A percentile compares a stretch with the other conserved stretches of the same genome.
phyloP scores from a whole-genome alignment of 1,140 invertebrate genomes.

The Medauroidea extradentata region DNA sequence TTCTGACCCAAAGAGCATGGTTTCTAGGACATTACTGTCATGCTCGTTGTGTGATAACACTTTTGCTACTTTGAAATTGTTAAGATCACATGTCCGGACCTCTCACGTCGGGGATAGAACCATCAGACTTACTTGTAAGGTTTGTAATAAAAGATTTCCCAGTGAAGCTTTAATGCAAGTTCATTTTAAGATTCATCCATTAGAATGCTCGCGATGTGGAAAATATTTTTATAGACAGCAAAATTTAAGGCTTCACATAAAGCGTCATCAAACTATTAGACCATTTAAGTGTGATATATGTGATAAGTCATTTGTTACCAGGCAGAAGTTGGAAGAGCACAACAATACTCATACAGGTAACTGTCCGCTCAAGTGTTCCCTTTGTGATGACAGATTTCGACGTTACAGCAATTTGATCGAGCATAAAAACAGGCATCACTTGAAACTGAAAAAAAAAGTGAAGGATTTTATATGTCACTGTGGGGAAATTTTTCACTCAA shows the following conservation, averaged over 20 bases:
- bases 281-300: slow-evolving; percentile 73
- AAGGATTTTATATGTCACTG: slow-evolving; percentile 78
- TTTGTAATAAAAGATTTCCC: slow-evolving; percentile 56
- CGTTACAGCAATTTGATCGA: slow-evolving; percentile 81
- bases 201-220: slow-evolving; percentile 72
- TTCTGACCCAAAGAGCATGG: no score
- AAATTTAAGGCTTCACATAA: slow-evolving; percentile 69
- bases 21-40: background rate
- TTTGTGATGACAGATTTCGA: slow-evolving; percentile 78
- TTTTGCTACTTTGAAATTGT: slow-evolving; percentile 22
- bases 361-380: slow-evolving; percentile 72
- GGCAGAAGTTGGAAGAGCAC: slow-evolving; percentile 72
- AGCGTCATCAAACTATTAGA: slow-evolving; percentile 71
- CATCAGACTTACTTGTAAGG: slow-evolving; percentile 44
- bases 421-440: slow-evolving; percentile 67
- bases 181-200: slow-evolving; percentile 70
- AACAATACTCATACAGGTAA: slow-evolving; percentile 76
- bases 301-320: slow-evolving; percentile 74
- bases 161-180: slow-evolving; percentile 57
- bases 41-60: slow-evolving; percentile 28
- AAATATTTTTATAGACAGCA: slow-evolving; percentile 69
- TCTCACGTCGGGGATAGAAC: background rate
- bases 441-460: slow-evolving; percentile 58
- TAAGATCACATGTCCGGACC: background rate
- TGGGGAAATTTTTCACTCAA: slow-evolving; percentile 74